Percentiles rank a stretch among this genome's conserved stretches.
phyloP scores from a whole-genome alignment of 2,113 vertebrate species.

The Choloepus hoffmanni region DNA sequence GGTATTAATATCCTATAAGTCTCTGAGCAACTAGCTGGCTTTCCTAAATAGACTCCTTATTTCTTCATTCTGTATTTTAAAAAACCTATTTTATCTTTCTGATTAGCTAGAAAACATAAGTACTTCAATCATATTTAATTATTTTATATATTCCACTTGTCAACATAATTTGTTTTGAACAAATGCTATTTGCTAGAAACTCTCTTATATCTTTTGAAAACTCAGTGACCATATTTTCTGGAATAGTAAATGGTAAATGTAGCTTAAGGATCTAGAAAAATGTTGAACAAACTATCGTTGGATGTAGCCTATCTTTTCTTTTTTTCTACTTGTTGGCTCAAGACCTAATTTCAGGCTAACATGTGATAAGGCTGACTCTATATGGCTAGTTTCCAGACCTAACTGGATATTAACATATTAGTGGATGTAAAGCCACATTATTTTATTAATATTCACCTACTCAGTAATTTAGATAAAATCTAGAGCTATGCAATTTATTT shows the following conservation, averaged over 20 bases:
- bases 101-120: neutral
- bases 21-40: neutral
- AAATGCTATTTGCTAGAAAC: neutral
- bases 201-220: slow-evolving; percentile 2
- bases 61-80: neutral
- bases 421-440: neutral
- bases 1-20: neutral
- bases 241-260: neutral
- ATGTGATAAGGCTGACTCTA: neutral
- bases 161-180: neutral
- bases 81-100: neutral
- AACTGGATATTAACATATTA: neutral
- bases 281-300: neutral
- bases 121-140: neutral
- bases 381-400: neutral
- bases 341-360: neutral
- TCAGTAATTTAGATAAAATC: slow-evolving; percentile 21
- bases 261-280: neutral
- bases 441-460: neutral
- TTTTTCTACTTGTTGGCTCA: neutral
- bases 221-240: neutral
- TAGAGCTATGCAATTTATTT: neutral
- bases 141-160: neutral
- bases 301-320: neutral
- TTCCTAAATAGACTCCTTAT: neutral